These are phyloP conservation scores for Lepidonotus clava DNA, from an alignment of 2,888 invertebrate species.

Conservation along the genomic window DNA sequence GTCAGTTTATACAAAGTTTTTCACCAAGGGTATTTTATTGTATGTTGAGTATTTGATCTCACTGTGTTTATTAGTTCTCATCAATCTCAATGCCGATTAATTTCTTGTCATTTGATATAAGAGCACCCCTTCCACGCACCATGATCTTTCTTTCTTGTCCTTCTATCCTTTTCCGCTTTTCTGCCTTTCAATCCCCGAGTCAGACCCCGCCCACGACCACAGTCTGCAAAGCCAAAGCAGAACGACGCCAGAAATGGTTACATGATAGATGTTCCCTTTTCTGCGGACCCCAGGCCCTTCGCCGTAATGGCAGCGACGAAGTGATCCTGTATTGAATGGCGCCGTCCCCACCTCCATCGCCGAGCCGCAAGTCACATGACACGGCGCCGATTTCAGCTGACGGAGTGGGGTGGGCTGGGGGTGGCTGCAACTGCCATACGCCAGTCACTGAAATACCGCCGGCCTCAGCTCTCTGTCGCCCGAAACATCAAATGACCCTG, in stretches of 20 bases:
- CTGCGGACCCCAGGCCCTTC: background rate
- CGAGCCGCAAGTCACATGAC: background rate
- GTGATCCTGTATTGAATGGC: background rate
- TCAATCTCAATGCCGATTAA: too few species aligned
- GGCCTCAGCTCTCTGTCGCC: too few species aligned
- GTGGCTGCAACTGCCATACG: background rate
- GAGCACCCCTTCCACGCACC: background rate
- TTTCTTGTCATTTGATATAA: too few species aligned
- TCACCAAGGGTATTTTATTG: too few species aligned
- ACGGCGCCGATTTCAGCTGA: background rate
- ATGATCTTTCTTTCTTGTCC: background rate
- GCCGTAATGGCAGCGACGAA: background rate
- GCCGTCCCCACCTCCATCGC: background rate
- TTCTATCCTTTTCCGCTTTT: background rate
- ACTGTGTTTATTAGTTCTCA: too few species aligned
- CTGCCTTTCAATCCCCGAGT: background rate
- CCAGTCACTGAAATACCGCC: background rate
- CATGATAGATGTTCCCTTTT: background rate
- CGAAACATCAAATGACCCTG: conserved; percentile 24
- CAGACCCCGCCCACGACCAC: background rate
- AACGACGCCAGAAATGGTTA: background rate
- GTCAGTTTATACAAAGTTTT: too few species aligned
- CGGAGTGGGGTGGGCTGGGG: background rate
- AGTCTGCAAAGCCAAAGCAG: background rate
- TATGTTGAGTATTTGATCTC: too few species aligned